Evolutionary conservation across 2,888 invertebrate species (phyloP).

Genomic region (Ceriagrion tenellum): DNA sequence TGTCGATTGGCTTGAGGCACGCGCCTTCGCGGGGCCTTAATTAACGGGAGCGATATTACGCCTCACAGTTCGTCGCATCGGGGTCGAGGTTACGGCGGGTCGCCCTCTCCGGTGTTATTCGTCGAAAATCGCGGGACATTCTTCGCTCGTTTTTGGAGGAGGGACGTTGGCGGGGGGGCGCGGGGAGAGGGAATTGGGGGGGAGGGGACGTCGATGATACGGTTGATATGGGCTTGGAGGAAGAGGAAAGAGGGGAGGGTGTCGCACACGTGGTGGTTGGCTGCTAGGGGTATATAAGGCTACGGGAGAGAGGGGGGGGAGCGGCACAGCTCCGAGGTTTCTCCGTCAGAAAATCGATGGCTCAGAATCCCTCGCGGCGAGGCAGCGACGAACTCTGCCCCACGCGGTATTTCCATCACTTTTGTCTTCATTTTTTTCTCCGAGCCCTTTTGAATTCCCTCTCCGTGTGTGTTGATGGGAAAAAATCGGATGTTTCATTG

Average conservation of each 20-base stretch:
- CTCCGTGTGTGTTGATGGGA: too few species aligned
- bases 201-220: neutral
- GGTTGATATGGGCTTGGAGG: neutral
- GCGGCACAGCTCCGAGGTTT: neutral
- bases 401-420: neutral
- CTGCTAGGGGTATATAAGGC: neutral
- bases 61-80: neutral
- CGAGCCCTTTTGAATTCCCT: too few species aligned
- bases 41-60: neutral
- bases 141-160: neutral
- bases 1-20: too few species aligned
- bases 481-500: too few species aligned
- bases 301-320: neutral
- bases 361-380: conserved; percentile 15
- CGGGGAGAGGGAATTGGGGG: too few species aligned
- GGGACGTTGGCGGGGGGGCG: neutral
- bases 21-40: neutral
- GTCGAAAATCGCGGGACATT: neutral
- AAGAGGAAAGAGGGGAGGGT: neutral
- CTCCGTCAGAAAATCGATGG: conserved; percentile 15
- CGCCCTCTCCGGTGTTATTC: neutral
- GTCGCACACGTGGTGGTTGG: neutral
- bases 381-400: conserved; percentile 9
- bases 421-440: neutral
- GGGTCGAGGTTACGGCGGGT: neutral